These are phyloP conservation scores for Mythimna impura DNA, from an alignment of 2,888 invertebrate genomes.

Conservation along the genomic window DNA sequence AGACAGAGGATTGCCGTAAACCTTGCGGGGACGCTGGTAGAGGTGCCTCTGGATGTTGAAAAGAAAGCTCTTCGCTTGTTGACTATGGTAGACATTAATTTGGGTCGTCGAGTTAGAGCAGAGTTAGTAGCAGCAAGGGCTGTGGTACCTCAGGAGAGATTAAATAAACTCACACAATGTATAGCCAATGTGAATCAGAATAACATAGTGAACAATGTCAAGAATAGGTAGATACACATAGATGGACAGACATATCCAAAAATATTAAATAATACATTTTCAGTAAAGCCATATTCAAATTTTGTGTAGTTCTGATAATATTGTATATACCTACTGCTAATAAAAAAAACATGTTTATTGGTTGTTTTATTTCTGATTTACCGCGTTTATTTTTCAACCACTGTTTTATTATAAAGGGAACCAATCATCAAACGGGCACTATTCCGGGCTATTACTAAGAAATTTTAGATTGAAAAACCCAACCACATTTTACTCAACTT, in stretches of 20 bases:
- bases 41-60: slow-evolving; percentile 48
- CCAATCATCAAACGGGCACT: too few relatives aligned
- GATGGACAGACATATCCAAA: background rate
- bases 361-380: background rate
- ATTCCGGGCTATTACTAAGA: too few relatives aligned
- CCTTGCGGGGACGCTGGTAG: slow-evolving; percentile 33
- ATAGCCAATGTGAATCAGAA: slow-evolving; percentile 35
- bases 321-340: background rate
- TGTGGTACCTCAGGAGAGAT: slow-evolving; percentile 18
- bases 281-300: background rate
- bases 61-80: slow-evolving; percentile 93
- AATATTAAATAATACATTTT: background rate
- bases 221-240: slow-evolving; percentile 25
- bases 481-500: too few relatives aligned
- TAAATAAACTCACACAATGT: slow-evolving; percentile 33
- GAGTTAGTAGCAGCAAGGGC: slow-evolving; percentile 39
- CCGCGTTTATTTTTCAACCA: background rate
- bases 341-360: background rate
- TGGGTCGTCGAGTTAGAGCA: slow-evolving; percentile 91
- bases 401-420: too few relatives aligned
- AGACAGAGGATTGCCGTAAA: slow-evolving; percentile 60
- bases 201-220: background rate
- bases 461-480: too few relatives aligned
- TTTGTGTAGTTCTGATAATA: background rate
- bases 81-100: slow-evolving; percentile 92